Evolutionary conservation across 1,140 invertebrate genomes (phyloP).

Genomic region (Pogonognathellus flavescens): DNA sequence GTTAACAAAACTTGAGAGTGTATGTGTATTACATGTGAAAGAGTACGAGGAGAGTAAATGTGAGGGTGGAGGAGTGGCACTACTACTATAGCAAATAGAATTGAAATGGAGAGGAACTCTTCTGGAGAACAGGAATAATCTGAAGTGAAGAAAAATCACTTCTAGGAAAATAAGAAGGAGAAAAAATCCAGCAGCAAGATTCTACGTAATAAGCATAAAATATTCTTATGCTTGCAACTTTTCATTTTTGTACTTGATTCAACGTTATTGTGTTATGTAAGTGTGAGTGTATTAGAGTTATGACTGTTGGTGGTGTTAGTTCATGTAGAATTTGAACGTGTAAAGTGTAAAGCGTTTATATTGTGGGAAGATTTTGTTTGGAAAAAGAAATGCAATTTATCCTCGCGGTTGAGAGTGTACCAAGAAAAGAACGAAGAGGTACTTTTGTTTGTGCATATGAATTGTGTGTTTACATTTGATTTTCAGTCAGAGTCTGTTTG

Average conservation of each 20-base stretch:
- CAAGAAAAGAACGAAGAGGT: neutral
- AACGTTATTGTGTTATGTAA: neutral
- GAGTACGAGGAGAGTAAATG: neutral
- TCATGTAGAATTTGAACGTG: too few relatives aligned
- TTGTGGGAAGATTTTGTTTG: constrained; percentile 7
- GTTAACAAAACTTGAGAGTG: neutral
- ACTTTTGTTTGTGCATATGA: constrained; percentile 3
- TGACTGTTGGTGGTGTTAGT: neutral
- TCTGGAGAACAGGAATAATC: neutral
- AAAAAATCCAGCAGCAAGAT: neutral
- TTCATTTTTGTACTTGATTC: neutral
- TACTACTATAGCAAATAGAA: too few relatives aligned
- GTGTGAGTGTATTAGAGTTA: neutral
- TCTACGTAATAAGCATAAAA: neutral
- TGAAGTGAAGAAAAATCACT: constrained; percentile 4
- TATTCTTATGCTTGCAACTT: neutral
- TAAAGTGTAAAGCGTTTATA: too few relatives aligned
- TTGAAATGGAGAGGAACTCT: constrained; percentile 2
- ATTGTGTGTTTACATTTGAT: neutral
- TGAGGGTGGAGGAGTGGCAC: neutral
- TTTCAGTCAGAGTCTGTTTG: neutral
- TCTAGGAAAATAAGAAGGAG: neutral
- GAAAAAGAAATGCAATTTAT: constrained; percentile 7
- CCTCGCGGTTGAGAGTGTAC: neutral
- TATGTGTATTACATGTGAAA: neutral